Evolutionary conservation across 2,888 invertebrate species (phyloP).

Genomic region (Polymixis lichenea): DNA sequence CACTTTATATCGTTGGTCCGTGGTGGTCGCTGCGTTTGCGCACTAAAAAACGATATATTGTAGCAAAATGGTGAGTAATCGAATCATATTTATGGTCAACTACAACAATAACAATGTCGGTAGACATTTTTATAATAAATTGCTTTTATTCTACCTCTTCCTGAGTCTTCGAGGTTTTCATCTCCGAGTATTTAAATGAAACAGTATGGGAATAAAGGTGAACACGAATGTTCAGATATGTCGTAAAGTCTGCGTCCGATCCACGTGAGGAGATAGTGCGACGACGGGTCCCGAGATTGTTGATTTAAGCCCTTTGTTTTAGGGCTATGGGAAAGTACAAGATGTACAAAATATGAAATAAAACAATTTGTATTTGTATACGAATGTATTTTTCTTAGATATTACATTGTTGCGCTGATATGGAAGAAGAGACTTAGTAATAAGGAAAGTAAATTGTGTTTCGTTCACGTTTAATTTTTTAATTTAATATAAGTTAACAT

Average conservation of each 20-base stretch:
- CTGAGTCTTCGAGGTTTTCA: constrained; percentile 61
- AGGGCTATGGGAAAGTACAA: constrained; percentile 73
- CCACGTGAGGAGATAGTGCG: constrained; percentile 84
- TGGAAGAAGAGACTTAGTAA: not conserved
- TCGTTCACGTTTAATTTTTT: not conserved
- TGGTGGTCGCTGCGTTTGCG: constrained; percentile 65
- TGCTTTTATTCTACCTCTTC: constrained; percentile 69
- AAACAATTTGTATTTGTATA: constrained; percentile 55
- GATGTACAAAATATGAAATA: constrained; percentile 63
- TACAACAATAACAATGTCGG: constrained; percentile 76
- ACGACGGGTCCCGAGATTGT: constrained; percentile 76
- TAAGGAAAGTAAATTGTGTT: constrained; percentile 1
- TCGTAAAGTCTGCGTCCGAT: constrained; percentile 76
- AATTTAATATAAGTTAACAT: not conserved
- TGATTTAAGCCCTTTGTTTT: constrained; percentile 81
- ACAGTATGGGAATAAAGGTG: constrained; percentile 68
- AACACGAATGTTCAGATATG: constrained; percentile 71
- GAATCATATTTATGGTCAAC: constrained; percentile 78
- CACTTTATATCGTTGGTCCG: constrained; percentile 70
- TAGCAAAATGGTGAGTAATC: constrained; percentile 83
- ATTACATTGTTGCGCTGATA: constrained; percentile 52
- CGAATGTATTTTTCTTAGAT: constrained; percentile 47
- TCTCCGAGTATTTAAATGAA: constrained; percentile 64
- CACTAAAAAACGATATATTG: constrained; percentile 80
- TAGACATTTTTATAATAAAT: constrained; percentile 77